phyloP scores from a whole-genome alignment of 2,113 vertebrate species.

The Pituophis catenifer region DNA sequence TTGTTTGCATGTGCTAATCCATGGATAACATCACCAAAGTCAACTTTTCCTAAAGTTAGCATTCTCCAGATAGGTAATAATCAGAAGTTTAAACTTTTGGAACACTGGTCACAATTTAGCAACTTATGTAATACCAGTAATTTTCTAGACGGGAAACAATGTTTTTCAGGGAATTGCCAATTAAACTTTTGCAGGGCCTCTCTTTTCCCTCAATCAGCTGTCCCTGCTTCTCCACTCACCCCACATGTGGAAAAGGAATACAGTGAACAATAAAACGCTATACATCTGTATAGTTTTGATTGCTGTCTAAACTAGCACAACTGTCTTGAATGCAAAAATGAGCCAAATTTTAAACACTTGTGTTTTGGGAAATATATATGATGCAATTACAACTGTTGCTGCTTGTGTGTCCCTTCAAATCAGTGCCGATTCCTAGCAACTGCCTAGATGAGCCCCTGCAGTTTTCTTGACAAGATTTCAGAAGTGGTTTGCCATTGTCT shows the following conservation, averaged over 20 bases:
- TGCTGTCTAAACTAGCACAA: background rate
- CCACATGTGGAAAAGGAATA: background rate
- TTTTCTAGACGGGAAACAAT: fast-evolving
- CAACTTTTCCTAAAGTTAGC: background rate
- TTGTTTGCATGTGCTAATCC: background rate
- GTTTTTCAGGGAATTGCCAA: background rate
- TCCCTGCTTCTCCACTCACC: background rate
- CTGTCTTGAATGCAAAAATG: background rate
- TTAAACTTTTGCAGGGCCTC: background rate
- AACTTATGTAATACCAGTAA: fast-evolving
- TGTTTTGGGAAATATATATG: background rate
- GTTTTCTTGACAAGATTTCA: background rate
- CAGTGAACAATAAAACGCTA: background rate
- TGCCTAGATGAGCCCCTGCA: background rate
- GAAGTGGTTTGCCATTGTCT: background rate
- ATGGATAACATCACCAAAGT: background rate
- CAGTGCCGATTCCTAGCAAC: background rate
- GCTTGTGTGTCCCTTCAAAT: background rate
- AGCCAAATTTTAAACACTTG: background rate
- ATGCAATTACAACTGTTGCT: background rate
- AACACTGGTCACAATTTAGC: background rate
- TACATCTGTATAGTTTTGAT: background rate
- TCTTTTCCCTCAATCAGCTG: background rate
- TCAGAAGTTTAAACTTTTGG: background rate
- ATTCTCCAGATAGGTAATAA: background rate